Percentiles rank a stretch among this genome's conserved stretches.
phyloP scores from a whole-genome alignment of 2,113 vertebrate genomes.

The Eubucco bourcierii region DNA sequence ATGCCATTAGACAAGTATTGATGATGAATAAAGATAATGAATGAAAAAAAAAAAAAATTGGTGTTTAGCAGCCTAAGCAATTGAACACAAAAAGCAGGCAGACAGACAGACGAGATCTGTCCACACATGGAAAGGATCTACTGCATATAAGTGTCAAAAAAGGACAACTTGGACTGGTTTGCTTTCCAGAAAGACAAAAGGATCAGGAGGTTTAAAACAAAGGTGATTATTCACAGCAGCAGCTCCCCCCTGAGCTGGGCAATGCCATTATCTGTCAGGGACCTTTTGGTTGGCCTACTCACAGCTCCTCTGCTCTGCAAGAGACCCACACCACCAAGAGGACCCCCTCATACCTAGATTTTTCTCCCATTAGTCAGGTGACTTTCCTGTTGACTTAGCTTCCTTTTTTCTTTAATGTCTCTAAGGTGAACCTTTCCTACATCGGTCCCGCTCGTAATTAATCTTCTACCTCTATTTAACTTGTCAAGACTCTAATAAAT shows the following conservation, averaged over 20 bases:
- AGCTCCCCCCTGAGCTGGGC: not conserved
- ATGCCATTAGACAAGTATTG: not conserved
- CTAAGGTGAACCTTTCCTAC: constrained; percentile 48
- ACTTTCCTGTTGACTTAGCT: constrained; percentile 51
- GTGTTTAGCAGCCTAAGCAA: not conserved
- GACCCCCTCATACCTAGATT: not conserved
- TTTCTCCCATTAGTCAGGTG: constrained; percentile 2
- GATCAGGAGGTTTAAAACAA: not conserved
- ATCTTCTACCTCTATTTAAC: constrained; percentile 58
- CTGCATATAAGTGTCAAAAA: not conserved
- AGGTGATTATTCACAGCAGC: not conserved
- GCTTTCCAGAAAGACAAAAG: not conserved
- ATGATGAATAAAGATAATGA: constrained; percentile 33
- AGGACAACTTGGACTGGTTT: not conserved
- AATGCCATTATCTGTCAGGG: not conserved
- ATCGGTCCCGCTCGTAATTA: constrained; percentile 55
- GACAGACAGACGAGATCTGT: constrained; percentile 14
- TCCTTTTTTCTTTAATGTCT: constrained; percentile 43
- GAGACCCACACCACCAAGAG: not conserved
- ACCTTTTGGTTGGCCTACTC: not conserved
- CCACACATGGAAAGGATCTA: constrained; percentile 1
- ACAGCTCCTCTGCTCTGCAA: not conserved
- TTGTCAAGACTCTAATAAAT: constrained; percentile 57
- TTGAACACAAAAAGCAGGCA: constrained; percentile 1
- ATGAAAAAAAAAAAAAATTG: not conserved